phyloP scores from a whole-genome alignment of 2,113 vertebrate species.

The Microtus pennsylvanicus region DNA sequence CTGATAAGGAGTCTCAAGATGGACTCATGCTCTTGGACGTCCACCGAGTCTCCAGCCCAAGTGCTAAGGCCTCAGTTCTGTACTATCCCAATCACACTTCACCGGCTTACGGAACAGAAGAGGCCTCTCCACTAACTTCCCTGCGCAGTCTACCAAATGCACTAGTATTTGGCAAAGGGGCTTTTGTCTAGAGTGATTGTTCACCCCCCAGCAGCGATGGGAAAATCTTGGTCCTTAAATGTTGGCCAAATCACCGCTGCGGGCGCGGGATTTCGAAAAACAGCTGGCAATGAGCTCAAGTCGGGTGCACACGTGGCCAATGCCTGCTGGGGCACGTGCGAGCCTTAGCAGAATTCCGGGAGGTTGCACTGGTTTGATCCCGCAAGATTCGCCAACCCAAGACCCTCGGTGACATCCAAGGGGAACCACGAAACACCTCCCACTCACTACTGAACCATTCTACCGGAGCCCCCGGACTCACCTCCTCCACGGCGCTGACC shows the following conservation, averaged over 20 bases:
- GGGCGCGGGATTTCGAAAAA: background rate
- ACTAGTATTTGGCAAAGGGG: background rate
- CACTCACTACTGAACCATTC: background rate
- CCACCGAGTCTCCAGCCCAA: background rate
- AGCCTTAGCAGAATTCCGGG: background rate
- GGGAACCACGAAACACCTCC: background rate
- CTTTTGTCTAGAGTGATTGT: background rate
- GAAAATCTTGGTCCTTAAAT: background rate
- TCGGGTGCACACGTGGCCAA: constrained; percentile 74
- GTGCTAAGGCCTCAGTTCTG: background rate
- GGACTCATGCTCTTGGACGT: background rate
- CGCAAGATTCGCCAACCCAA: too few relatives aligned
- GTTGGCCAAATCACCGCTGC: background rate
- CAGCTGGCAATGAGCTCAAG: background rate
- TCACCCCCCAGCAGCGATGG: background rate
- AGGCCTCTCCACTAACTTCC: background rate
- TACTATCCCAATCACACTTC: background rate
- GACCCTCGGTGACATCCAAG: background rate
- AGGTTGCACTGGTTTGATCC: background rate
- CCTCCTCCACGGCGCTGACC: constrained; percentile 76
- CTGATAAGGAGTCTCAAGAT: constrained; percentile 64
- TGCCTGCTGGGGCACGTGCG: constrained; percentile 40
- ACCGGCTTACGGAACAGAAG: background rate
- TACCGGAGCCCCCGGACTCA: constrained; percentile 33
- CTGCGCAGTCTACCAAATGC: background rate